These are phyloP conservation scores for Ifrita kowaldi DNA, from an alignment of 2,113 vertebrate genomes.

Conservation along the genomic window DNA sequence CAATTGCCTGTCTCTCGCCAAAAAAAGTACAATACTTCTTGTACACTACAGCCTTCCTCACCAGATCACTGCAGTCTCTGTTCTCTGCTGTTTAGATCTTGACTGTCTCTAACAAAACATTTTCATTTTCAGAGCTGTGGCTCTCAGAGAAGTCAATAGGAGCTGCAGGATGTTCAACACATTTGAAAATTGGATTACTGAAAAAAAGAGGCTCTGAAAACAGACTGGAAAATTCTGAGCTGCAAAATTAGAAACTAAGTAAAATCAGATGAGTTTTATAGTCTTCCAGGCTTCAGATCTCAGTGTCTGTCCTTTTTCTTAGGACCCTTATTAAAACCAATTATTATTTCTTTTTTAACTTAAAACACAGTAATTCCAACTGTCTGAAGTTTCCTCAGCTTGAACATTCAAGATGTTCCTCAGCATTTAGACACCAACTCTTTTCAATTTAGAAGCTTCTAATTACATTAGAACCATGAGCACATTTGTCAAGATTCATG, in stretches of 20 bases:
- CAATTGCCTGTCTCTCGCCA: not conserved
- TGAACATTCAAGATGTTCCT: not conserved
- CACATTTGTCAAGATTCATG: constrained; percentile 32
- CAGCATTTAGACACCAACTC: not conserved
- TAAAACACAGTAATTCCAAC: not conserved
- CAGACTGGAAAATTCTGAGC: not conserved
- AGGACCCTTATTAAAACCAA: not conserved
- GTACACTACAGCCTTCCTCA: not conserved
- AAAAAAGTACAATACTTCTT: not conserved
- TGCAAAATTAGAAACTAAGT: constrained; percentile 22
- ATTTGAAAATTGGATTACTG: not conserved
- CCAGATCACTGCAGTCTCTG: not conserved
- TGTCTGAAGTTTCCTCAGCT: not conserved
- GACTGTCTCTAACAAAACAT: not conserved
- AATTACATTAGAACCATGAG: not conserved
- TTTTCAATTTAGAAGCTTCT: not conserved
- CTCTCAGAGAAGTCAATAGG: not conserved
- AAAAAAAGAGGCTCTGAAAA: not conserved
- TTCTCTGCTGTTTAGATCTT: not conserved
- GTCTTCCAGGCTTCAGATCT: not conserved
- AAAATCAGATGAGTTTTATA: not conserved
- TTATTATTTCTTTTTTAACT: not conserved
- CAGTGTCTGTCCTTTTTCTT: not conserved
- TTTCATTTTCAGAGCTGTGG: not conserved
- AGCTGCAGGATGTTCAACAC: not conserved